Evolutionary conservation across 2,888 invertebrate genomes (phyloP).

Genomic region (Andrena haemorrhoa): DNA sequence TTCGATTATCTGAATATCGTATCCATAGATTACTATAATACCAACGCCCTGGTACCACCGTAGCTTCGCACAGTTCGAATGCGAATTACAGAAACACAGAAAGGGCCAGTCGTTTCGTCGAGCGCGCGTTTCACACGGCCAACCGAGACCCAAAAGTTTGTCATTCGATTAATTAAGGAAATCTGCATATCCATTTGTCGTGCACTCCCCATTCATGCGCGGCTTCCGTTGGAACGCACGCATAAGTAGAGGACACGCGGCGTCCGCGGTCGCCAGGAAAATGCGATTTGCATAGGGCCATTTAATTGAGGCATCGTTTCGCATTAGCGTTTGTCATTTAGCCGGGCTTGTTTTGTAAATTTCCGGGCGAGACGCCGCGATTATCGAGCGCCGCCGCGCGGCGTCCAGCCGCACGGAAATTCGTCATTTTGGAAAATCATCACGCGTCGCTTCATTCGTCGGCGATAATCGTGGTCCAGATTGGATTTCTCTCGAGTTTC

Average conservation of each 20-base stretch:
- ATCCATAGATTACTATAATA: no score
- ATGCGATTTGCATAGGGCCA: constrained; percentile 67
- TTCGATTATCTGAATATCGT: no score
- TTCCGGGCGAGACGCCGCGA: constrained; percentile 51
- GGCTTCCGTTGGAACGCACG: constrained; percentile 13
- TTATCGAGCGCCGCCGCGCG: constrained; percentile 57
- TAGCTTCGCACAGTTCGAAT: no score
- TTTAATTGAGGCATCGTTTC: constrained; percentile 71
- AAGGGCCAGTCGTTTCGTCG: background rate
- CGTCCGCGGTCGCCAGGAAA: constrained; percentile 44
- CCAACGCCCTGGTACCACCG: no score
- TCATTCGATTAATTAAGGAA: constrained; percentile 50
- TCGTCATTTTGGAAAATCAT: constrained; percentile 27
- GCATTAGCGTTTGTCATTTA: constrained; percentile 72
- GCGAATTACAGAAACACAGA: constrained; percentile 1
- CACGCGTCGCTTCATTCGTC: constrained; percentile 13
- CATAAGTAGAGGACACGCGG: constrained; percentile 37
- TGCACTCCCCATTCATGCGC: constrained; percentile 28
- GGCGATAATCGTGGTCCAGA: background rate
- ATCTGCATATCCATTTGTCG: constrained; percentile 50
- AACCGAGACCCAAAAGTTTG: constrained; percentile 32
- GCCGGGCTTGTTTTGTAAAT: constrained; percentile 65
- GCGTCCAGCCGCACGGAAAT: constrained; percentile 19
- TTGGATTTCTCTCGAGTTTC: background rate
- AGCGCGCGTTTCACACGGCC: constrained; percentile 15